Conservation (phyloP, 2,888 invertebrate genomes). For the Acanthosepion esculentum region DNA sequence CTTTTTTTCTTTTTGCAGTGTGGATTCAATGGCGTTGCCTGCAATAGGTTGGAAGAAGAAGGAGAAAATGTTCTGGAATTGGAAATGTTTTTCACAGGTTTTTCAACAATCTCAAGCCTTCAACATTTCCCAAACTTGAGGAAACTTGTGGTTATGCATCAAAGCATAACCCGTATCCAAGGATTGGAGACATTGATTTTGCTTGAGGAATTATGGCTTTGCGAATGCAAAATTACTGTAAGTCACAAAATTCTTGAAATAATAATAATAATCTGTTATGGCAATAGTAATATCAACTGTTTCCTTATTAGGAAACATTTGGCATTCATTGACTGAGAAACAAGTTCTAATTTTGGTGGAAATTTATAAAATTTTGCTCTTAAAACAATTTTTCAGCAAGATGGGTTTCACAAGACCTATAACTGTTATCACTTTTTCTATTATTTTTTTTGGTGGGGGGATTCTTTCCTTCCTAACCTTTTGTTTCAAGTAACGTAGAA, state of each 20-base stretch:
- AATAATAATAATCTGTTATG: background rate
- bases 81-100: conserved; percentile 75
- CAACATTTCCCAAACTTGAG: conserved; percentile 71
- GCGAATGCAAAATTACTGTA: conserved; percentile 68
- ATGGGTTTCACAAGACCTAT: too few relatives aligned
- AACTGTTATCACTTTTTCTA: too few relatives aligned
- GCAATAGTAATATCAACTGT: background rate
- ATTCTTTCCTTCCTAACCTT: too few relatives aligned
- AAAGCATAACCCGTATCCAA: conserved; percentile 62
- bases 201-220: conserved; percentile 67
- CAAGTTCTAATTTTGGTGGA: too few relatives aligned
- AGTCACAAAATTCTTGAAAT: conserved; percentile 6
- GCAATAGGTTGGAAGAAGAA: conserved; percentile 63
- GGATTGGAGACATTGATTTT: conserved; percentile 58
- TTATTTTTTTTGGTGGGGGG: too few relatives aligned
- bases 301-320: too few relatives aligned
- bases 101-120: conserved; percentile 70
- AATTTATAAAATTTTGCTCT: background rate
- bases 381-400: background rate
- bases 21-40: conserved; percentile 69
- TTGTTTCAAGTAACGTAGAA: too few relatives aligned
- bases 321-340: too few relatives aligned
- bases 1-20: conserved; percentile 60
- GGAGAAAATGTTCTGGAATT: conserved; percentile 62
- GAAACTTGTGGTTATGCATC: conserved; percentile 67